Conservation (phyloP, 1,140 invertebrate species). For the Apis cerana region DNA sequence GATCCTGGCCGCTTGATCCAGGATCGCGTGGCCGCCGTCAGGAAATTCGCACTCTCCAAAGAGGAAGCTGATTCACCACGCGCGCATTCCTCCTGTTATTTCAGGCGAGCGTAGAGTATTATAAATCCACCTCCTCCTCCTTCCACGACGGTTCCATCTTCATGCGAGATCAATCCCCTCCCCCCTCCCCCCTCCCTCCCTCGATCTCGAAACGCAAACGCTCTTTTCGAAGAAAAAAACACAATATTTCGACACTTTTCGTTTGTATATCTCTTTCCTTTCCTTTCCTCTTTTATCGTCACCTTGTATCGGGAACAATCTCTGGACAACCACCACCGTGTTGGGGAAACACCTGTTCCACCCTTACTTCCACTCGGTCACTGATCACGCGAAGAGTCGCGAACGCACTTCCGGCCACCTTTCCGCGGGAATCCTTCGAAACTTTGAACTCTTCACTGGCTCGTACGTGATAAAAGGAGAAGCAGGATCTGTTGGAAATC, state of each 20-base stretch:
- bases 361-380: neutral
- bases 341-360: neutral
- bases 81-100: constrained; percentile 65
- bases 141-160: constrained; percentile 33
- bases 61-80: constrained; percentile 61
- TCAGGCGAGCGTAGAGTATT: constrained; percentile 48
- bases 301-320: too few species aligned
- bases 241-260: neutral
- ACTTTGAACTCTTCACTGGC: neutral
- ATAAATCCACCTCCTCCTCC: constrained; percentile 48
- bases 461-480: too few species aligned
- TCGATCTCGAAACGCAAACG: neutral
- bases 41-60: constrained; percentile 50
- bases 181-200: neutral
- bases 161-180: neutral
- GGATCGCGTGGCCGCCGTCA: constrained; percentile 30
- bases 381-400: neutral
- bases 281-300: too few species aligned
- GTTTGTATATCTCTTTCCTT: too few species aligned
- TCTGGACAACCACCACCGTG: neutral
- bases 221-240: neutral
- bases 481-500: neutral
- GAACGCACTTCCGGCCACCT: neutral
- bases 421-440: neutral
- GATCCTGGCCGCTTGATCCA: neutral